Base-by-base conservation (phyloP, 1,140 invertebrate species). In the Cydia amplana region DNA sequence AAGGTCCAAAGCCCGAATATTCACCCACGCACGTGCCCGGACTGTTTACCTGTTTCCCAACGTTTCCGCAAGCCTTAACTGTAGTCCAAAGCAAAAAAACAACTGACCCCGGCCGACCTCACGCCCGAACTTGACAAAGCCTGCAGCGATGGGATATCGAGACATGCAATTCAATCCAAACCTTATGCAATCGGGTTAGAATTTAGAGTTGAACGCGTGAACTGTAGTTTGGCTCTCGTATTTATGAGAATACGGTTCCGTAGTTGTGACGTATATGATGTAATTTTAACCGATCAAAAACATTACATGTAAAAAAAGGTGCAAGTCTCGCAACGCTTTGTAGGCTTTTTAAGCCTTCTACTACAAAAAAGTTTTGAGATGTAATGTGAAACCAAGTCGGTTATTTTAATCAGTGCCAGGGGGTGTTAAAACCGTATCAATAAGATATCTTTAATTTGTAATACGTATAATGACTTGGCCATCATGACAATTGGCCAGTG, bases 1-100 rank as follows among this genome's bases (percentile, higher is more conserved):
- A 46, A 46, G 5, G 2, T 23, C 0, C 16, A 60, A 60, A 9
- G 10, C 20, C 20, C 55, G 55, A 60, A 60, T 7, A 9, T n/a
- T 23, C 18, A 23, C 46, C 46, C 46, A 49, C 46, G 55, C 55
- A 60, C 55, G 55, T 60, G 55, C 18, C 9, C 9, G n/a, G 9
- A 51, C 20, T 23, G 55, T 60, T 60, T 60, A 60, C 55, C 55
- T 60, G 55, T 60, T 60, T 60, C 55, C 6, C n/a, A n/a, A 51
- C 49, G 49, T 51, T n/a, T 51, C 49, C 49, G 49, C 49, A 51
- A 51, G 16, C 6, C 49, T 51, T n/a, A 51, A 51, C 49, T 51
- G n/a, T 18, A 51, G 49, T 51, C n/a, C 14, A 46, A 46, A 18
- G 49, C 49, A 51, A 51, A 51, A 51, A 51, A 51, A 18, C n/a